Evolutionary conservation across 2,888 invertebrate genomes (phyloP).

Genomic region (Conus canariensis): DNA sequence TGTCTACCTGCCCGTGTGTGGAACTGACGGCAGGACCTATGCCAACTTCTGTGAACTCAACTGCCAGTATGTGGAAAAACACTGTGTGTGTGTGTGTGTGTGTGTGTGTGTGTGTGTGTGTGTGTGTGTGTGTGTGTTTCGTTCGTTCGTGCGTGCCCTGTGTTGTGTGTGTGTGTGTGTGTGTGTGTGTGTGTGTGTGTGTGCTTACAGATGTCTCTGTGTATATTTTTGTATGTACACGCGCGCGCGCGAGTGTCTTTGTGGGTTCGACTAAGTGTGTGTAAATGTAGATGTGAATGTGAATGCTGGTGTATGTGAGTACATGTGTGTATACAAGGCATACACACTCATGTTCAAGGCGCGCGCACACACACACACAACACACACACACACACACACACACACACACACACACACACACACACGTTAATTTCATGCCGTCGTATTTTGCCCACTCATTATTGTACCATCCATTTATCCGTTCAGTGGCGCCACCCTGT

Average conservation of each 20-base stretch:
- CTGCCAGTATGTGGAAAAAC: conserved; percentile 21
- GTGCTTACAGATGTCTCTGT: no score
- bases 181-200: no score
- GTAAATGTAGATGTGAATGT: background rate
- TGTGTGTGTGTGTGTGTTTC: no score
- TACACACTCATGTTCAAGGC: background rate
- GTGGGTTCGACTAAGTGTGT: background rate
- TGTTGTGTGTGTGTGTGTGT: no score
- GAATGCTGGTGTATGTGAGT: background rate
- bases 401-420: conserved; percentile 5
- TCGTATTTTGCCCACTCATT: no score
- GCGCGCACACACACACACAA: background rate
- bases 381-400: conserved; percentile 6
- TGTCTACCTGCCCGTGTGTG: conserved; percentile 37
- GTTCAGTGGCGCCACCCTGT: background rate
- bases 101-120: conserved; percentile 29
- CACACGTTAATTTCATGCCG: background rate
- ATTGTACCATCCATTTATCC: no score
- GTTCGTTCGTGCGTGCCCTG: no score
- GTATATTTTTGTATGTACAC: no score
- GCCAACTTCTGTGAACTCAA: conserved; percentile 36
- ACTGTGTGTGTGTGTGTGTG: background rate
- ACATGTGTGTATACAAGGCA: background rate
- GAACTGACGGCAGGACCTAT: conserved; percentile 33
- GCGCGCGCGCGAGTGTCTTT: background rate